Evolutionary conservation across 2,113 vertebrate genomes (phyloP).

Genomic region (Pandion haliaetus): DNA sequence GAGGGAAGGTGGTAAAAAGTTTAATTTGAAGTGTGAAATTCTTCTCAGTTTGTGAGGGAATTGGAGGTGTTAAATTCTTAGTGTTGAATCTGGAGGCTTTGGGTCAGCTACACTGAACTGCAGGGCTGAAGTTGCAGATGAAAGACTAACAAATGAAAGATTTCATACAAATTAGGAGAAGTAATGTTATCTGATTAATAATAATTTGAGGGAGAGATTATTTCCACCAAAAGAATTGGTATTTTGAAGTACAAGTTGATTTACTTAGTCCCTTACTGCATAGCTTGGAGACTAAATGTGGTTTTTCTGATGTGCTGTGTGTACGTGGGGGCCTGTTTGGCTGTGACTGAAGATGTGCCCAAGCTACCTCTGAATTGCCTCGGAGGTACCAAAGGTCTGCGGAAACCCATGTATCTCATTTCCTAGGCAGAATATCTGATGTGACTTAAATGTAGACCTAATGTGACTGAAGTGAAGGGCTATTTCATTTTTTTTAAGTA

Average conservation of each 20-base stretch:
- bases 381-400: neutral
- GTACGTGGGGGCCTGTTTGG: fast-evolving
- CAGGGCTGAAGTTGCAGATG: neutral
- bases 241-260: neutral
- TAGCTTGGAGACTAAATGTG: neutral
- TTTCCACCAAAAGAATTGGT: fast-evolving
- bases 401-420: neutral
- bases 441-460: neutral
- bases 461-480: neutral
- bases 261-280: neutral
- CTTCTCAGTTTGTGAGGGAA: neutral
- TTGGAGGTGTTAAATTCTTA: neutral
- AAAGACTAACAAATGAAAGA: neutral
- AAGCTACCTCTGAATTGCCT: neutral
- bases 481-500: neutral
- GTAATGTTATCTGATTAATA: neutral
- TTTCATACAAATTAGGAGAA: neutral
- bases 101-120: neutral
- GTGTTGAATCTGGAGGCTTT: neutral
- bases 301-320: neutral
- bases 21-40: neutral
- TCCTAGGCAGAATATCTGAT: neutral
- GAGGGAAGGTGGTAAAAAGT: neutral
- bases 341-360: neutral
- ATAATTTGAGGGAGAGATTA: neutral